Conservation (phyloP, 2,888 invertebrate species). For the Carabus problematicus region DNA sequence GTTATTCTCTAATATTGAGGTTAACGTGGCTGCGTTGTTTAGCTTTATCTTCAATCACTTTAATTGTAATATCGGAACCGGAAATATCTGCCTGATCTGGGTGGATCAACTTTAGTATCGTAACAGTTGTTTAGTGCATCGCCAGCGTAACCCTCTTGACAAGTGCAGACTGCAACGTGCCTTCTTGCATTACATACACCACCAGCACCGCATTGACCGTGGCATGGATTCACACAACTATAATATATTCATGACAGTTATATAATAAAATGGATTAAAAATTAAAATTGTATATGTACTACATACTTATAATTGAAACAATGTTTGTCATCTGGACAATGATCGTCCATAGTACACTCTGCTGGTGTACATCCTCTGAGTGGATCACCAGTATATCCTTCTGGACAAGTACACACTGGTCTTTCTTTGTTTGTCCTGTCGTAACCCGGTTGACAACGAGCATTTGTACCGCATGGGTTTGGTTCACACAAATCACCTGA, state of each 20-base stretch:
- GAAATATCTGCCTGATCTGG: conserved; percentile 26
- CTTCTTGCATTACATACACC: conserved; percentile 78
- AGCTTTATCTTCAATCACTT: not conserved
- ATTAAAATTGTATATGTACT: conserved; percentile 45
- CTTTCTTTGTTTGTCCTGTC: conserved; percentile 82
- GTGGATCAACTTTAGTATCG: conserved; percentile 36
- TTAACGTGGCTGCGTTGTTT: no score
- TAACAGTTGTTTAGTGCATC: conserved; percentile 66
- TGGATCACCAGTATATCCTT: conserved; percentile 81
- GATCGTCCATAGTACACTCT: conserved; percentile 78
- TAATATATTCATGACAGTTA: conserved; percentile 16
- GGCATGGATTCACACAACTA: conserved; percentile 71
- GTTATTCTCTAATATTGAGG: no score
- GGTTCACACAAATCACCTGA: conserved; percentile 83
- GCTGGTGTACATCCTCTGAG: conserved; percentile 75
- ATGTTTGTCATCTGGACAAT: conserved; percentile 77
- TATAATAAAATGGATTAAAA: not conserved
- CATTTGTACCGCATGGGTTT: conserved; percentile 84
- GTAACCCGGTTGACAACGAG: conserved; percentile 82
- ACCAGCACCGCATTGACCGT: conserved; percentile 78
- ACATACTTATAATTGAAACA: conserved; percentile 80
- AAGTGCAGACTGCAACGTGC: conserved; percentile 84
- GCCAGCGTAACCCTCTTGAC: conserved; percentile 71
- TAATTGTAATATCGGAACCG: conserved; percentile 22
- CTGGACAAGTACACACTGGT: conserved; percentile 84